Evolutionary conservation across 2,797 vertebrate species (phyloP).

Genomic region (Poecilia picta): DNA sequence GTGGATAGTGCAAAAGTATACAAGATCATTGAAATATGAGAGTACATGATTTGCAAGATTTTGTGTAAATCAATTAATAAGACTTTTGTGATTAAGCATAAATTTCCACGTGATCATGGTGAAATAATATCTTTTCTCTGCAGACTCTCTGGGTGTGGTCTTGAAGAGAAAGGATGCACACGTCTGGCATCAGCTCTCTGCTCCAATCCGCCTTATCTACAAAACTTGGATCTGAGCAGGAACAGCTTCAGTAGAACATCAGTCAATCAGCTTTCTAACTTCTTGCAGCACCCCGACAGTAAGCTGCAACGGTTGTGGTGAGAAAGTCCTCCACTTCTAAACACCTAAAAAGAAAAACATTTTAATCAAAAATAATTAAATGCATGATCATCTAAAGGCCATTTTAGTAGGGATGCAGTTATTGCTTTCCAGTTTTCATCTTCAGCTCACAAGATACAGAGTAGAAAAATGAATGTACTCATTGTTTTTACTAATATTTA

Average conservation of each 20-base stretch:
- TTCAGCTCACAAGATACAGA: background rate
- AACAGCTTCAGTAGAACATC: background rate
- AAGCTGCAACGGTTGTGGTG: slow-evolving; percentile 22
- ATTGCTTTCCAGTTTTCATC: background rate
- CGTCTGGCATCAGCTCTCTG: background rate
- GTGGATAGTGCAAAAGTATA: background rate
- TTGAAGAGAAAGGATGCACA: background rate
- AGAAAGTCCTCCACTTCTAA: background rate
- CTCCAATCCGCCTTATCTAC: slow-evolving; percentile 7
- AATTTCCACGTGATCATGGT: background rate
- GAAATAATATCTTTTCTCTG: background rate
- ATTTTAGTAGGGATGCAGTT: background rate
- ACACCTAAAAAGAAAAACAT: background rate
- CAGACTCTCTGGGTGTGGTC: slow-evolving; percentile 17
- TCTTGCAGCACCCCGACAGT: slow-evolving; percentile 23
- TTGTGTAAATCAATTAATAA: background rate
- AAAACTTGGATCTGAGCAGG: slow-evolving; percentile 2
- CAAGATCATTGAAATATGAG: background rate
- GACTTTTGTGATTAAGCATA: background rate
- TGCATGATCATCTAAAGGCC: background rate
- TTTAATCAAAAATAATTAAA: background rate
- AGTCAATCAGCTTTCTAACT: background rate
- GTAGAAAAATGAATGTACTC: background rate
- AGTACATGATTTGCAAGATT: background rate
- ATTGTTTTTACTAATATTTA: no score